Evolutionary conservation across 1,140 invertebrate species (phyloP), one percentile per base, ranked within the genome.

Genomic region (Trichoplusia ni): DNA sequence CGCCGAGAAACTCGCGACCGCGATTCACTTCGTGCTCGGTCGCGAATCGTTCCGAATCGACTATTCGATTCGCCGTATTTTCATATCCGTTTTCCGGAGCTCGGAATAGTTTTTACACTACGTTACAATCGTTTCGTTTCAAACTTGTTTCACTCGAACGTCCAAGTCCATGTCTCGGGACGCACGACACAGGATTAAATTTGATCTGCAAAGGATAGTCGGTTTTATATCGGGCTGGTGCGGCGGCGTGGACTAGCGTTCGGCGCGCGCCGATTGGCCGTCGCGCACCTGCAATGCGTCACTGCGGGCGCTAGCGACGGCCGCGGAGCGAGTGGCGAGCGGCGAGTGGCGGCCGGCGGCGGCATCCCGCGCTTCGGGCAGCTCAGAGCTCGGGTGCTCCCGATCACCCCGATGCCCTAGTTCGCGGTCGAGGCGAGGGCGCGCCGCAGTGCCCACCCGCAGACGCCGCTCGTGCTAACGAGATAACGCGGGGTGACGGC

Each of bases 241-340:
- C 82, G 85, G 82, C 82, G 90, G 93, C 93, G 92, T 91, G 71
- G 90, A 92, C 91, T 92, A 93, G 92, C 91, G 92, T 92, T 92
- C 82, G 80, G 86, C 77, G 89, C 86, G 78, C 89, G 86, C 84
- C 81, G 92, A 95, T 95, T 95, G 94, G 94, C 92, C 92, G 91
- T 82, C 91, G 92, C 92, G 92, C 93, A 95, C 94, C 94, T 95
- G 94, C 94, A 95, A 95, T 95, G 94, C 94, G 94, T 94, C 94
- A 95, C 79, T 86, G 82, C 83, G 82, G 79, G 71, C 71, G 73
- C 60, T 63, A 59, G 65, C 65, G 54, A 62, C 62, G 51, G 27
- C 60, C 46, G 35, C 42, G 59, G 54, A 60, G 60, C 65, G 47
- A 67, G 69, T 60, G 56, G 46, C 35, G 44, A 56, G 51, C 73